These are phyloP conservation scores for Liparis tanakae DNA, from an alignment of 2,797 vertebrate genomes.

Conservation along the genomic window DNA sequence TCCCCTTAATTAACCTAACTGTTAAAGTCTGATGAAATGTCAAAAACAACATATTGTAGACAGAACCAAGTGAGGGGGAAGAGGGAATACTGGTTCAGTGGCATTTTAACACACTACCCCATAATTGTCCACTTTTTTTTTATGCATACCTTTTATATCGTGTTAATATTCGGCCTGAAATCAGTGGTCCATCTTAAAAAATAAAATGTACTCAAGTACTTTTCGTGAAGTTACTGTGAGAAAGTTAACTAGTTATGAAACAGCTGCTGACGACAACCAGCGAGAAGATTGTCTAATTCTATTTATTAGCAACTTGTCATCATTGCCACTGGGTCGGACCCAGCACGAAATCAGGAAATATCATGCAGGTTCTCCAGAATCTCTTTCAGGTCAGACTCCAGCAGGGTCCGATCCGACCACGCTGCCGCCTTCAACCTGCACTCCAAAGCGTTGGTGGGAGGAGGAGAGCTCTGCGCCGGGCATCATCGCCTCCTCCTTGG, in stretches of 20 bases:
- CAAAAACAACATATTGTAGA: slow-evolving; percentile 35
- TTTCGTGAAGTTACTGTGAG: not conserved
- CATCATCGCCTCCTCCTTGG: too few species aligned
- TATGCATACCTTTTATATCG: not conserved
- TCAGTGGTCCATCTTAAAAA: not conserved
- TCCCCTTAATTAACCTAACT: slow-evolving; percentile 45
- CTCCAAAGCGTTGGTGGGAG: not conserved
- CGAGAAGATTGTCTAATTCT: not conserved
- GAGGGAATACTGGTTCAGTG: slow-evolving; percentile 5
- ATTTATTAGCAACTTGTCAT: not conserved
- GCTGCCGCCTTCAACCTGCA: not conserved
- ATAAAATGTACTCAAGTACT: not conserved
- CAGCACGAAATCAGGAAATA: not conserved
- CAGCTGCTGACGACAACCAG: not conserved
- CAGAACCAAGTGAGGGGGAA: slow-evolving; percentile 19
- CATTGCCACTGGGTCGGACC: not conserved
- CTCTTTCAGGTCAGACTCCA: too few species aligned
- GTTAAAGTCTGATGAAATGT: slow-evolving; percentile 39
- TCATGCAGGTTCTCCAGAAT: too few species aligned
- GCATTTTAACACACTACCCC: slow-evolving; percentile 2
- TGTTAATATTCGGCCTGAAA: not conserved
- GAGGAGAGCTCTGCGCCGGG: too few species aligned
- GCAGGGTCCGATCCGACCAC: too few species aligned
- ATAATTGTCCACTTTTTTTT: slow-evolving; percentile 8
- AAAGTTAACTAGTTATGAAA: not conserved